A percentile compares a stretch with the other conserved stretches of the same genome.
These are phyloP conservation scores for Cirrhinus molitorella DNA, from an alignment of 2,797 vertebrate genomes.

Conservation along the genomic window DNA sequence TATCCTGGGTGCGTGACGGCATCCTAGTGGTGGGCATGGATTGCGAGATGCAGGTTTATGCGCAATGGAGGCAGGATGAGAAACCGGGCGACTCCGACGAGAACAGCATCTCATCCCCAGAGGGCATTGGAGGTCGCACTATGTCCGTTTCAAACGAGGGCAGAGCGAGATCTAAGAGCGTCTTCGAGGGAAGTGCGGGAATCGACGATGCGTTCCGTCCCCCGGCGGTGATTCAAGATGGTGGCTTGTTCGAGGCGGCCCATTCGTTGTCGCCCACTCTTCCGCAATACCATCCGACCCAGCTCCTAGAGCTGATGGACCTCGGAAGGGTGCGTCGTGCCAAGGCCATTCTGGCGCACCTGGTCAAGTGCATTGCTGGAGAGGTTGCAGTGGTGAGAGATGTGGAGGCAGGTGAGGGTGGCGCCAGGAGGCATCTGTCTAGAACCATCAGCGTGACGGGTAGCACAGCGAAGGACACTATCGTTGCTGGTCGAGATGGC, in stretches of 20 bases:
- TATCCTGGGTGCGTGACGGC: conserved; percentile 98
- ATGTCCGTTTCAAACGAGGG: conserved; percentile 72
- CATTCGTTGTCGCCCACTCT: conserved; percentile 95
- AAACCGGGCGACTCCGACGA: conserved; percentile 84
- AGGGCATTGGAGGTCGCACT: conserved; percentile 76
- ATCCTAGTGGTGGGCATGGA: conserved; percentile 98
- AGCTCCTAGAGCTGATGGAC: conserved; percentile 97
- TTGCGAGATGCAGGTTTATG: conserved; percentile 99
- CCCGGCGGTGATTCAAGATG: conserved; percentile 93
- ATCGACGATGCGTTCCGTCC: conserved; percentile 91
- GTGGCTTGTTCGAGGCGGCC: conserved; percentile 96
- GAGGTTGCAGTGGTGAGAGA: conserved; percentile 97
- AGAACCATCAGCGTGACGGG: conserved; percentile 98
- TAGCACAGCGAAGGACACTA: conserved; percentile 96
- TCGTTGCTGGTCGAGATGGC: conserved; percentile 93
- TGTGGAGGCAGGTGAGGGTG: conserved; percentile 89
- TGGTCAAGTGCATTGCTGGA: conserved; percentile 98
- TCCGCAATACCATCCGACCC: conserved; percentile 98
- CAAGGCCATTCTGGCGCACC: conserved; percentile 96
- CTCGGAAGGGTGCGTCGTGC: conserved; percentile 94
- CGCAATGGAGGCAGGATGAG: conserved; percentile 93
- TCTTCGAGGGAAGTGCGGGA: conserved; percentile 84
- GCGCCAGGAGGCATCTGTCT: conserved; percentile 92
- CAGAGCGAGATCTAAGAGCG: conserved; percentile 84
- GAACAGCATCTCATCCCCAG: conserved; percentile 74